Evolutionary conservation across 2,797 vertebrate genomes (phyloP), one percentile per base, ranked within the genome.

Genomic region (Anguilla megastoma): DNA sequence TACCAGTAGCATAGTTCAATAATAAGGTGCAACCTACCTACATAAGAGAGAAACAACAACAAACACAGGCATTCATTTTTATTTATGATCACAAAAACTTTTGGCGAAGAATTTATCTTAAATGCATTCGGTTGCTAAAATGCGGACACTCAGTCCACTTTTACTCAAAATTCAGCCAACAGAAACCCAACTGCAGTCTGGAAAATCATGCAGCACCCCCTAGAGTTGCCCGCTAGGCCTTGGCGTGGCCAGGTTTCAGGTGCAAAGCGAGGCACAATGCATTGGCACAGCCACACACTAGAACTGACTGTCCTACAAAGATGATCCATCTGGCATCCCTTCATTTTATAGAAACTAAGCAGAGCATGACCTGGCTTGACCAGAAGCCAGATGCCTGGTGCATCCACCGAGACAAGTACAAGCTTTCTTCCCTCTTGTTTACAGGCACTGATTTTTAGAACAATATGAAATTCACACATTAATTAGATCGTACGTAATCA

Each of bases 401-500:
- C 9, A 76, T 76, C 71, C 71, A 36, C 30, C 1, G 71, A 76
- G 71, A 76, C 33, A 41, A 76, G 33, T 50, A 50, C 79, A n/a
- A 52, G 79, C 79, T 50, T 50, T n/a, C 79, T 83, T 83, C 45
- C 79, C 48, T 48, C 41, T 83, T 45, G 45, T 21, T 83, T 24
- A 48, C n/a, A 16, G 14, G 48, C 1, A 10, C 48, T 5, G 79
- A 48, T 83, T 83, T 83, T 83, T 52, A 83, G 21, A 7, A 48
- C 41, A 83, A 52, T n/a, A 16, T 50, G 5, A 83, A 48, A 83
- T 83, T 45, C 79, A 83, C 45, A 83, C 79, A 12, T 52, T 83
- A n/a, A 80, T 80, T 45, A 52, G 71, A 76, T 76, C 45, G n/a
- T 45, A 50, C 45, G 24, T 16, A 41, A 76, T 76, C 33, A 36